phyloP scores from a whole-genome alignment of 2,888 invertebrate genomes.

The Ptilodon capucinus region DNA sequence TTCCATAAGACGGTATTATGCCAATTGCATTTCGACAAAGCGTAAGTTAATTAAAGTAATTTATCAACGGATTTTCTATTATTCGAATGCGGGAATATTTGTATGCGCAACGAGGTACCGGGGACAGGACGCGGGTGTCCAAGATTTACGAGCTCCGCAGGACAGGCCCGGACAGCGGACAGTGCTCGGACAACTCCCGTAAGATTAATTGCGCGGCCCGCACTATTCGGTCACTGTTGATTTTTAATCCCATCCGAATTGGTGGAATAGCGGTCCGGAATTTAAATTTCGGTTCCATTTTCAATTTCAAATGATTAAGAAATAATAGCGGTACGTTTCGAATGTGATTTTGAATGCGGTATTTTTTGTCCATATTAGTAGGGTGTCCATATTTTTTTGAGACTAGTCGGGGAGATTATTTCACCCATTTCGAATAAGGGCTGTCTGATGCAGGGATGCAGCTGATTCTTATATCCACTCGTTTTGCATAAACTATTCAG shows the following conservation, averaged over 20 bases:
- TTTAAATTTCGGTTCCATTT: constrained; percentile 44
- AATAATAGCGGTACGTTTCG: neutral
- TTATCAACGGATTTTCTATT: constrained; percentile 51
- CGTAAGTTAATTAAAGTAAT: constrained; percentile 42
- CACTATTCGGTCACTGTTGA: constrained; percentile 59
- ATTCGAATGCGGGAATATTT: constrained; percentile 49
- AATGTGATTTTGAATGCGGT: neutral
- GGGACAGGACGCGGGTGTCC: constrained; percentile 58
- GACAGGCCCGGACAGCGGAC: constrained; percentile 54
- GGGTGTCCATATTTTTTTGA: neutral
- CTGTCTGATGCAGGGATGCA: constrained; percentile 32
- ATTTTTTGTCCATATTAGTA: neutral
- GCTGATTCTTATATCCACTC: constrained; percentile 36
- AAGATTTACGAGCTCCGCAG: constrained; percentile 57
- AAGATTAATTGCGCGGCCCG: constrained; percentile 65
- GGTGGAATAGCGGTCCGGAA: constrained; percentile 35
- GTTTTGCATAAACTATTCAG: constrained; percentile 32
- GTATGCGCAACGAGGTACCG: constrained; percentile 58
- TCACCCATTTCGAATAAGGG: constrained; percentile 29
- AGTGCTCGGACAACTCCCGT: constrained; percentile 55
- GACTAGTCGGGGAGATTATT: neutral
- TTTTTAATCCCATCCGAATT: constrained; percentile 57
- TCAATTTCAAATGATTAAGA: constrained; percentile 6
- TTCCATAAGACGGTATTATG: constrained; percentile 5
- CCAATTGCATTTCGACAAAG: constrained; percentile 17